Evolutionary conservation across 2,113 vertebrate genomes (phyloP).

Genomic region (Indicator indicator): DNA sequence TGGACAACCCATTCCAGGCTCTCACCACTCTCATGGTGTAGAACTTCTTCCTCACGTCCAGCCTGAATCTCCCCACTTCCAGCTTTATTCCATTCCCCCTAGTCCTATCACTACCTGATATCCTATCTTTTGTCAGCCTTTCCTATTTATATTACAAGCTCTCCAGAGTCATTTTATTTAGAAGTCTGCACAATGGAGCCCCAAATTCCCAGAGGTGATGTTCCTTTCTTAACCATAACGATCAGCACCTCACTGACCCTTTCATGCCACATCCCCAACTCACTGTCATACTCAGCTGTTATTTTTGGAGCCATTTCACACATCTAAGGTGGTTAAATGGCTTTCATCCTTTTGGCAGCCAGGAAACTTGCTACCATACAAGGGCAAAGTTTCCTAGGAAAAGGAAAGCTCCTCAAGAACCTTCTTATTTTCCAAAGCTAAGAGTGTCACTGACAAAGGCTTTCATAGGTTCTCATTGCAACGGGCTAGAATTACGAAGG

Average conservation of each 20-base stretch:
- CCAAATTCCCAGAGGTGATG: background rate
- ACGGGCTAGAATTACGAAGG: slow-evolving; percentile 68
- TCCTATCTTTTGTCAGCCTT: background rate
- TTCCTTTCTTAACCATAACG: background rate
- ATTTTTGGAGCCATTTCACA: slow-evolving; percentile 5
- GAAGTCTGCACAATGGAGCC: background rate
- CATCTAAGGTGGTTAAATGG: background rate
- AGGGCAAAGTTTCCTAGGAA: slow-evolving; percentile 19
- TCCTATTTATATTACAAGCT: background rate
- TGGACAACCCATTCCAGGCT: too few species aligned
- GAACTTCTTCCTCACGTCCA: too few species aligned
- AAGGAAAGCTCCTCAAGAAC: background rate
- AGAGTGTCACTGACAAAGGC: slow-evolving; percentile 63
- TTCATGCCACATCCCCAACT: background rate
- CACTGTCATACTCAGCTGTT: background rate
- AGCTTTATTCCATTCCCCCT: too few species aligned
- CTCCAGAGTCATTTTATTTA: background rate
- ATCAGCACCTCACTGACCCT: background rate
- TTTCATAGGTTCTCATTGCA: slow-evolving; percentile 68
- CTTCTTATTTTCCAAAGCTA: slow-evolving; percentile 16
- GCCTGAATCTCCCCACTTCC: too few species aligned
- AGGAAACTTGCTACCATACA: slow-evolving; percentile 7
- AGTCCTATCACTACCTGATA: too few species aligned
- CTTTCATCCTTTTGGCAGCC: slow-evolving; percentile 5
- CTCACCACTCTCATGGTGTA: too few species aligned